phyloP scores from a whole-genome alignment of 2,113 vertebrate genomes.

The Lates calcarifer region DNA sequence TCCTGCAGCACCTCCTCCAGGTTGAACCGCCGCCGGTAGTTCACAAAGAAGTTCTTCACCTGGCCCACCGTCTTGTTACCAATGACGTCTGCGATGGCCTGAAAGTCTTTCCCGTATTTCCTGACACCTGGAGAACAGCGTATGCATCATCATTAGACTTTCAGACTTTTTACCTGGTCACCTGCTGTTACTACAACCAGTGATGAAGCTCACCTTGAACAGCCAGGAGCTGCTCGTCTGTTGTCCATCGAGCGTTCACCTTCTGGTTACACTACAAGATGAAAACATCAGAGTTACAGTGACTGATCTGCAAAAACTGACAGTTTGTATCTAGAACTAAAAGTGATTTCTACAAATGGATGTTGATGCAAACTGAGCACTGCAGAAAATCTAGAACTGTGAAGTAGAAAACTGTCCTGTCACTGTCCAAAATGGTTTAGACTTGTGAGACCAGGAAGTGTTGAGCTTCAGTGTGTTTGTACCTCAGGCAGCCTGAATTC shows the following conservation, averaged over 20 bases:
- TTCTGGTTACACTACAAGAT: conserved; percentile 94
- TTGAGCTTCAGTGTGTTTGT: not conserved
- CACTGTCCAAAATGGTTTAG: not conserved
- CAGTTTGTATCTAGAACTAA: not conserved
- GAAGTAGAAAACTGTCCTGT: not conserved
- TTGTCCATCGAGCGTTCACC: conserved; percentile 99
- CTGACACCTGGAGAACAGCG: conserved; percentile 90
- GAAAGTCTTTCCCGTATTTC: conserved; percentile 99
- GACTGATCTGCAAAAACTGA: not conserved
- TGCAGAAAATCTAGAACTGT: not conserved
- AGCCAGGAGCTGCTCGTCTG: conserved; percentile 98
- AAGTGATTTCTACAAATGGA: no score
- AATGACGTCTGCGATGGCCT: conserved; percentile 99
- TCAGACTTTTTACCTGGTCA: not conserved
- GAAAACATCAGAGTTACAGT: not conserved
- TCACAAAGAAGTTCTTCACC: conserved; percentile 99
- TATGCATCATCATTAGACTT: no score
- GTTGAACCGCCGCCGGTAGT: conserved; percentile 99
- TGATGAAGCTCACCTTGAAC: conserved; percentile 91
- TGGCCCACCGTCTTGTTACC: conserved; percentile 99
- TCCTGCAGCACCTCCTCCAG: conserved; percentile 99
- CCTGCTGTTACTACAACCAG: not conserved
- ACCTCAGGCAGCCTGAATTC: conserved; percentile 96
- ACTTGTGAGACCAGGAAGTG: not conserved
- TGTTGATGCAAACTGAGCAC: not conserved